phyloP scores from a whole-genome alignment of 2,113 vertebrate species.

The Orthochromis malagaraziensis region DNA sequence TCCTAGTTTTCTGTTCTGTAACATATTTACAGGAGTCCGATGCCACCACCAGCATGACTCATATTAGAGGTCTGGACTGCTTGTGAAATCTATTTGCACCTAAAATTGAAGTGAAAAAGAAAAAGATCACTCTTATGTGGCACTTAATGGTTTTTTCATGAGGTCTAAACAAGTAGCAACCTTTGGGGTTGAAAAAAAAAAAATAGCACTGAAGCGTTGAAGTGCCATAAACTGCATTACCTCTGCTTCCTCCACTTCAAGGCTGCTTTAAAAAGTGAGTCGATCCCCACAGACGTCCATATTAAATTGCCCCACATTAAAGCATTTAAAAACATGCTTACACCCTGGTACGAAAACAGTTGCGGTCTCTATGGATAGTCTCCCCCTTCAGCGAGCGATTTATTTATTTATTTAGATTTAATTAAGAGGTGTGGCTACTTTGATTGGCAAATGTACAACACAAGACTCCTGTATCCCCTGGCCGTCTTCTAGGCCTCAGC shows the following conservation, averaged over 20 bases:
- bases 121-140: not conserved
- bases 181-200: not conserved
- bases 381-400: not conserved
- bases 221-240: not conserved
- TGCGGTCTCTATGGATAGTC: not conserved
- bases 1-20: not conserved
- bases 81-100: not conserved
- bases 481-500: not conserved
- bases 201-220: not conserved
- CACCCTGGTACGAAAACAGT: not conserved
- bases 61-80: not conserved
- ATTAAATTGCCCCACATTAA: not conserved
- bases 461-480: not conserved
- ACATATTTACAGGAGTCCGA: not conserved
- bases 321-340: not conserved
- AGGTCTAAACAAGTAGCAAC: not conserved
- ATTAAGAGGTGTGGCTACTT: not conserved
- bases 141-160: not conserved
- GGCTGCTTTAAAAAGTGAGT: not conserved
- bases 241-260: not conserved
- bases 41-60: not conserved
- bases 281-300: not conserved
- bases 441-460: not conserved
- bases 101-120: not conserved
- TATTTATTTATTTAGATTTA: not conserved